Evolutionary conservation across 2,797 vertebrate genomes (phyloP).

Genomic region (Karalla daura): DNA sequence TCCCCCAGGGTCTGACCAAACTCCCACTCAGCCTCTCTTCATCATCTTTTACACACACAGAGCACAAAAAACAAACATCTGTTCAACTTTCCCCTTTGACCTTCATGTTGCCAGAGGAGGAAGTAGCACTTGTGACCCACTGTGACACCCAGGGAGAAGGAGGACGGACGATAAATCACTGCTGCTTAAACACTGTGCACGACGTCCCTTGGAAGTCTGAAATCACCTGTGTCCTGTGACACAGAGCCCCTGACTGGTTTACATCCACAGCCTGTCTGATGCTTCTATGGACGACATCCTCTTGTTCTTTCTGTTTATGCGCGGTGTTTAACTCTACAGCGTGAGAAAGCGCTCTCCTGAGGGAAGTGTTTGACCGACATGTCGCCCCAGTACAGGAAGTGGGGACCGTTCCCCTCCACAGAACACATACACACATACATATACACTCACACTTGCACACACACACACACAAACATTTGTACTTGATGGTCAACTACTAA

Average conservation of each 20-base stretch:
- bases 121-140: conserved; percentile 28
- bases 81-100: conserved; percentile 49
- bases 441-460: not conserved
- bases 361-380: conserved; percentile 46
- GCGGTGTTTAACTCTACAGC: conserved; percentile 26
- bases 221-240: too few relatives aligned
- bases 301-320: not conserved
- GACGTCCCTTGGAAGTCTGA: too few relatives aligned
- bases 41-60: conserved; percentile 15
- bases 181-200: too few relatives aligned
- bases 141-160: conserved; percentile 8
- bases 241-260: too few relatives aligned
- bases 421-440: conserved; percentile 4
- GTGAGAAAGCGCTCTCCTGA: conserved; percentile 66
- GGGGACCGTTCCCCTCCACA: conserved; percentile 9
- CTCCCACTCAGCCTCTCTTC: conserved; percentile 37
- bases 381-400: conserved; percentile 62
- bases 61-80: conserved; percentile 32
- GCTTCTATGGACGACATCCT: not conserved
- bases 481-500: not conserved
- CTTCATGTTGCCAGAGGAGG: conserved; percentile 42
- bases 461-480: not conserved
- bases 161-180: too few relatives aligned
- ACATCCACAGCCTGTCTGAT: not conserved
- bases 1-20: conserved; percentile 8